Evolutionary conservation across 2,888 invertebrate genomes (phyloP).

Genomic region (Anarsia innoxiella): DNA sequence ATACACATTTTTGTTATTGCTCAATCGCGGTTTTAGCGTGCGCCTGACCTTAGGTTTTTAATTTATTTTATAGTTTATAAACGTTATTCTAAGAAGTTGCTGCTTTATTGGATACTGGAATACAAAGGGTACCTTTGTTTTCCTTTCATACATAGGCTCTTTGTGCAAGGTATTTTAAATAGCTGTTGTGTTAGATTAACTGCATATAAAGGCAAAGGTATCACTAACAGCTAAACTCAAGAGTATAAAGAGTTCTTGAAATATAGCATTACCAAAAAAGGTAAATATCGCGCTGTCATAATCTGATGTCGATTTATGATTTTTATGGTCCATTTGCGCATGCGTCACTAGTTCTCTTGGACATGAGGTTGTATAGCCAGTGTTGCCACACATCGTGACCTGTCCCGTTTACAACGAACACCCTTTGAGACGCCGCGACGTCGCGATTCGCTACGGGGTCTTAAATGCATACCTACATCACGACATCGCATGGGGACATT

Average conservation of each 20-base stretch:
- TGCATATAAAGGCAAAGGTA: no score
- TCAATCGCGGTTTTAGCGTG: no score
- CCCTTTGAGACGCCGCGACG: constrained; percentile 33
- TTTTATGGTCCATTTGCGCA: constrained; percentile 11
- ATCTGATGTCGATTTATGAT: constrained; percentile 10
- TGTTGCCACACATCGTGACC: constrained; percentile 37
- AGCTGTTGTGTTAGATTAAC: no score
- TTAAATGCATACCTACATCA: constrained; percentile 26
- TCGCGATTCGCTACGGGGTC: constrained; percentile 41
- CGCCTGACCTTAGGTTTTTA: no score
- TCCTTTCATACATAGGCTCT: no score
- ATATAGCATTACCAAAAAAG: constrained; percentile 4
- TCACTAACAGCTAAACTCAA: neutral
- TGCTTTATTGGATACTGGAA: no score
- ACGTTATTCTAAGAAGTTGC: no score
- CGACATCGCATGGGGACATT: constrained; percentile 17
- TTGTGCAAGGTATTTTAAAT: no score
- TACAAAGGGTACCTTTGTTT: no score
- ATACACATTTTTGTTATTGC: no score
- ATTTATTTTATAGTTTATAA: no score
- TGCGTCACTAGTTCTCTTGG: constrained; percentile 8
- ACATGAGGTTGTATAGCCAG: constrained; percentile 35
- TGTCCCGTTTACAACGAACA: constrained; percentile 22
- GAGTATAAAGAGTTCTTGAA: constrained; percentile 1
- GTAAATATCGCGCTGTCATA: constrained; percentile 9